phyloP scores from a whole-genome alignment of 2,113 vertebrate species.

The Sitta europaea region DNA sequence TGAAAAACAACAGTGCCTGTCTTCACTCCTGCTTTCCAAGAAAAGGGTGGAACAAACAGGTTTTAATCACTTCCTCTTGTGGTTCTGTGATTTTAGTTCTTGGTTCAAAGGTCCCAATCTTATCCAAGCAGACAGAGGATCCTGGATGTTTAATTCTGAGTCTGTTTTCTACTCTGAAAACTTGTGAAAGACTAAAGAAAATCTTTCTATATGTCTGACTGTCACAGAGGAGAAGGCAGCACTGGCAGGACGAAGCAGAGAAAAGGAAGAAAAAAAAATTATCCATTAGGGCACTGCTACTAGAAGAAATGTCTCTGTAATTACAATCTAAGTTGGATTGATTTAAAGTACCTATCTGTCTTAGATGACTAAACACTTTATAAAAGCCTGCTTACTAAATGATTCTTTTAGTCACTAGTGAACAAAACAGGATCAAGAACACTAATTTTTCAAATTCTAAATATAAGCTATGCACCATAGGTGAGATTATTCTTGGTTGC shows the following conservation, averaged over 20 bases:
- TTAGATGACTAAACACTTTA: not conserved
- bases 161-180: not conserved
- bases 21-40: not conserved
- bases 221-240: not conserved
- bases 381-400: not conserved
- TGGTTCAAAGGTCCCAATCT: not conserved
- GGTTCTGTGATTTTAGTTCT: not conserved
- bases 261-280: not conserved
- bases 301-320: not conserved
- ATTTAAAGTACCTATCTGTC: not conserved
- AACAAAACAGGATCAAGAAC: not conserved
- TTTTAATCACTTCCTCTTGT: not conserved
- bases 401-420: not conserved
- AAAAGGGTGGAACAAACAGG: not conserved
- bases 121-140: not conserved
- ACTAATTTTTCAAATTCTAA: not conserved
- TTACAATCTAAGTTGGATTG: not conserved
- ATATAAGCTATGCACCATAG: not conserved
- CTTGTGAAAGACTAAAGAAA: not conserved
- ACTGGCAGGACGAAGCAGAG: not conserved
- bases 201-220: not conserved
- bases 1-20: not conserved
- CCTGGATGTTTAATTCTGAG: not conserved
- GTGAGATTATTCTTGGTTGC: not conserved
- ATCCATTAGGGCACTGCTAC: not conserved